Base-by-base conservation (phyloP, 2,797 vertebrate genomes). In the Chelmon rostratus region DNA sequence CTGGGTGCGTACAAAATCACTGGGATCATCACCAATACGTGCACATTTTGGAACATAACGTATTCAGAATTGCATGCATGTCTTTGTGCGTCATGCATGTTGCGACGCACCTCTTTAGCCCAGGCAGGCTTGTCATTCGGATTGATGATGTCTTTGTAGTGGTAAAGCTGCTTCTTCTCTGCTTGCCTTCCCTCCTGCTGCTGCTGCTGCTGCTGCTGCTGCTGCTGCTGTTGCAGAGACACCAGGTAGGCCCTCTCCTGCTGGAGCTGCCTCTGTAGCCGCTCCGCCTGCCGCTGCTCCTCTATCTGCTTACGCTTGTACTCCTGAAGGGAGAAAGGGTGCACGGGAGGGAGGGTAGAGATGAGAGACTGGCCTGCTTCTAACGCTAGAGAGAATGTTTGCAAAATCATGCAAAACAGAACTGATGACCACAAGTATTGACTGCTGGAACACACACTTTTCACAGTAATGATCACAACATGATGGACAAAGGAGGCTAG, bases 281-380 rank as follows among this genome's bases (percentile, higher is more conserved):
- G 93, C 90, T 99, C 98, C 0, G 98, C 97, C 92, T 99, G 98
- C 83, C 97, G 95, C 93, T 99, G 98, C 89, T 99, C 98, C 94
- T 99, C 98, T 64, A 98, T 56, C 89, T 99, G 98, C 91, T 99
- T 99, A 65, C 98, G 97, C 82, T 99, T 99, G 86, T 99, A 99
- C 86, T 99, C 98, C 98, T 99, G 68, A 35, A 66, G 54, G 49
- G 64, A 76, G 19, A 42, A 40, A 37, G 28, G 25, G 16, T 12
- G 18, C 38, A 18, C 13, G 5, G 3, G 40, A 33, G 25, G 25
- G n/a, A 42, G 47, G 19, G 35, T 40, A 62, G 37, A 66, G 25
- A 78, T 56, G 82, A 37, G 46, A 49, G 25, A 47, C 18, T 15
- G 52, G 53, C 23, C 61, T 19, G 2, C 35, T 28, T 40, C 23